Percentiles rank a stretch among this genome's conserved stretches.
phyloP scores from a whole-genome alignment of 2,113 vertebrate species.

The Psittacara wagleri region DNA sequence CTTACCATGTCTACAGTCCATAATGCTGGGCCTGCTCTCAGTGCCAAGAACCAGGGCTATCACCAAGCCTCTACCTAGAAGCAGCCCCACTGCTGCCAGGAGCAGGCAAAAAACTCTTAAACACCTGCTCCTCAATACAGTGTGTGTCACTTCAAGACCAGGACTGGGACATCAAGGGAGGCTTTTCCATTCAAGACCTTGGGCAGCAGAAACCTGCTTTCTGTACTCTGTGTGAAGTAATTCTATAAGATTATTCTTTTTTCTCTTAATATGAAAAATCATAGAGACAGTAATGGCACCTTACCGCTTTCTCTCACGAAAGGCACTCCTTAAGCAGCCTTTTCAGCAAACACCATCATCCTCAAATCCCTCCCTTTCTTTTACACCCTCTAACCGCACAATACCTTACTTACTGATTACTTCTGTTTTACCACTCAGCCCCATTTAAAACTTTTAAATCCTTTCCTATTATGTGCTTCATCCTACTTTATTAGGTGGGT shows the following conservation, averaged over 20 bases:
- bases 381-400: neutral
- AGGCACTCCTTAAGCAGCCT: neutral
- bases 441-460: neutral
- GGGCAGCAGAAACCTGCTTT: neutral
- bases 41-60: neutral
- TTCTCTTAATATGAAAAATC: neutral
- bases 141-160: neutral
- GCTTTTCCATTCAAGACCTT: neutral
- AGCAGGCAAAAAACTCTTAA: neutral
- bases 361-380: neutral
- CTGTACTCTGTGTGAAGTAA: neutral
- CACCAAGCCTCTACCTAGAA: neutral
- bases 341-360: neutral
- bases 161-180: neutral
- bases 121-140: neutral
- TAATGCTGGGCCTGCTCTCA: neutral
- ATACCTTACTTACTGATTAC: neutral
- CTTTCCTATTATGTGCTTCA: neutral
- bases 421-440: neutral
- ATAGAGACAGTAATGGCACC: neutral
- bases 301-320: neutral
- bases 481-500: constrained; percentile 3
- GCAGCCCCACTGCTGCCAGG: neutral
- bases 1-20: neutral
- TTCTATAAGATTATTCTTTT: neutral